Percentiles rank a stretch among this genome's conserved stretches.
phyloP scores from a whole-genome alignment of 1,140 invertebrate species.

The Drosophila sucinea region DNA sequence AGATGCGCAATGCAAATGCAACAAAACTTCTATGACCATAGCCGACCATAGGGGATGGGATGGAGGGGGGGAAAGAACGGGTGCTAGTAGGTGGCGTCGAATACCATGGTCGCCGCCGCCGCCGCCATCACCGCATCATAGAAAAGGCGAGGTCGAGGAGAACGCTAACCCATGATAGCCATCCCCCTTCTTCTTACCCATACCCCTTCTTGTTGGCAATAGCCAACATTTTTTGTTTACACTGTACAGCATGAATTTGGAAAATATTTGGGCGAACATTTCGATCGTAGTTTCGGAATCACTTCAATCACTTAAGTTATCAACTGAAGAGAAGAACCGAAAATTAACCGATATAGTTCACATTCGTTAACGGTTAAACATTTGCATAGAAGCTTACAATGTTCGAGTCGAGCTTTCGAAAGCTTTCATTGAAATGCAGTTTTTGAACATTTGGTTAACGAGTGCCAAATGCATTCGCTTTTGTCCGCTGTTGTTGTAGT shows the following conservation, averaged over 20 bases:
- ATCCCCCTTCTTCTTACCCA: not conserved
- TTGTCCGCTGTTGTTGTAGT: conserved; percentile 12
- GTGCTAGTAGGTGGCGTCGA: conserved; percentile 9
- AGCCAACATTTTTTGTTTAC: not conserved
- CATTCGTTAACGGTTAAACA: not conserved
- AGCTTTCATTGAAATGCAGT: not conserved
- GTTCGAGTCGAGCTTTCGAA: not conserved
- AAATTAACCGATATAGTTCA: too few relatives aligned
- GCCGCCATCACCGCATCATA: not conserved
- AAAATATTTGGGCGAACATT: not conserved
- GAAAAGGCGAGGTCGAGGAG: conserved; percentile 18
- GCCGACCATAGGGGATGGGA: not conserved
- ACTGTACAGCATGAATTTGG: not conserved
- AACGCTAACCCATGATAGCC: not conserved
- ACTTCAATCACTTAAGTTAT: too few relatives aligned
- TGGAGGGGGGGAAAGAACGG: not conserved
- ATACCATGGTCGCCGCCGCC: not conserved
- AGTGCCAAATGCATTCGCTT: conserved; percentile 3
- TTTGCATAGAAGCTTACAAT: not conserved
- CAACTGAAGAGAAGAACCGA: too few relatives aligned
- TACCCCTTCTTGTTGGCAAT: not conserved
- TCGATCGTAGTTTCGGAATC: not conserved
- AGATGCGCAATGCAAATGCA: conserved; percentile 42
- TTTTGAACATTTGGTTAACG: not conserved
- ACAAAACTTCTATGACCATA: conserved; percentile 32